Evolutionary conservation across 2,797 vertebrate genomes (phyloP).

Genomic region (Pteropus rufus): DNA sequence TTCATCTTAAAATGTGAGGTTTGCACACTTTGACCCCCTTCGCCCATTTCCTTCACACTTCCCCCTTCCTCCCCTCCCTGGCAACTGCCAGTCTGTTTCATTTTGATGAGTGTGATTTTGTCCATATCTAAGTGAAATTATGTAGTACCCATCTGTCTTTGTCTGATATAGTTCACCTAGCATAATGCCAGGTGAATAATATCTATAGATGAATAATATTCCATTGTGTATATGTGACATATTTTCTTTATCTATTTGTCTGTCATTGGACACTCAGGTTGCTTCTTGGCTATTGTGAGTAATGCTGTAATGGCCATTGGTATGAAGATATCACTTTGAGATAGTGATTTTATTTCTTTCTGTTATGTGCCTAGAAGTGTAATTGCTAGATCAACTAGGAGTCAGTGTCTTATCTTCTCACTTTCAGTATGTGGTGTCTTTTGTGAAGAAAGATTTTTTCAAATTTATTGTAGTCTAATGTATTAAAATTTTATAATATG

Average conservation of each 20-base stretch:
- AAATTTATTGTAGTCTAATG: not conserved
- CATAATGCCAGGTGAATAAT: not conserved
- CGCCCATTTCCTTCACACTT: not conserved
- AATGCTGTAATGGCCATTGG: not conserved
- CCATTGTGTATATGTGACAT: not conserved
- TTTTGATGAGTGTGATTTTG: too few species aligned
- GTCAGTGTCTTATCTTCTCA: not conserved
- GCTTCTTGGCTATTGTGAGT: not conserved
- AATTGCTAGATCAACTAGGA: not conserved
- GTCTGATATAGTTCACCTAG: not conserved
- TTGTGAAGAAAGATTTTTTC: not conserved
- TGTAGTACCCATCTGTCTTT: not conserved
- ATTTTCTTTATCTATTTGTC: not conserved
- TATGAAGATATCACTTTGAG: not conserved
- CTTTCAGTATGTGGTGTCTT: not conserved
- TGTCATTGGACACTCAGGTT: not conserved
- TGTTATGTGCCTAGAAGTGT: not conserved
- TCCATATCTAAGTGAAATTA: not conserved
- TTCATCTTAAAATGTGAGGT: not conserved
- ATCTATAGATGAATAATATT: not conserved
- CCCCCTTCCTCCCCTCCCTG: not conserved
- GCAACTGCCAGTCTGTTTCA: too few species aligned
- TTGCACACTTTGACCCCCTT: not conserved
- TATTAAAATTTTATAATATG: not conserved
- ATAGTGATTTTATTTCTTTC: not conserved